Conservation (phyloP, 1,140 invertebrate species). For the Lepidurus couesii region DNA sequence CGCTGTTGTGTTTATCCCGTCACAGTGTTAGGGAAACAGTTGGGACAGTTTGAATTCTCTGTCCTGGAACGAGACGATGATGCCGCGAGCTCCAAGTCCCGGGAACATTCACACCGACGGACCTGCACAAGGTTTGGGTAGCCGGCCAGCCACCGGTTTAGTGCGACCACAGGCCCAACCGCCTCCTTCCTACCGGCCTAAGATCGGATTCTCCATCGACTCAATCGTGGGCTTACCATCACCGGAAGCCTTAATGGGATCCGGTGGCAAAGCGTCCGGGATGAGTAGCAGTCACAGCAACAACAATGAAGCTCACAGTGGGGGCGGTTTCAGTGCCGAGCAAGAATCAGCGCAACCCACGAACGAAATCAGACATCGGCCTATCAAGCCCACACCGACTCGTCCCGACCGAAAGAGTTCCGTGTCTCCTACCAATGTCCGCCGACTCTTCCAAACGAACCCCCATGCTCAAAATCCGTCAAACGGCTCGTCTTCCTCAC, state of each 20-base stretch:
- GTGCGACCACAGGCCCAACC: constrained; percentile 25
- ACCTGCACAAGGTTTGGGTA: background rate
- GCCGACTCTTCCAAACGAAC: background rate
- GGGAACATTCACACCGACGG: constrained; percentile 1
- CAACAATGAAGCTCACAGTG: background rate
- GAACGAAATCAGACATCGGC: background rate
- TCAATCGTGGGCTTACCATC: constrained; percentile 6
- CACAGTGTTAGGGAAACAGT: background rate
- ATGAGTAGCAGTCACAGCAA: constrained; percentile 23
- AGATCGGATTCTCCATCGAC: constrained; percentile 35
- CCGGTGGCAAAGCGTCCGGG: background rate
- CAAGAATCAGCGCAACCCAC: background rate
- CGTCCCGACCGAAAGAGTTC: background rate
- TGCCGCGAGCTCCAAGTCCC: constrained; percentile 1
- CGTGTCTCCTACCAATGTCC: background rate
- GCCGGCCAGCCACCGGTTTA: constrained; percentile 4
- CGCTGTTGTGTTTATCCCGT: too few relatives aligned
- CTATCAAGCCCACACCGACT: background rate
- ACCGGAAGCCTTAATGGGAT: constrained; percentile 24
- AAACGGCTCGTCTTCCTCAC: background rate
- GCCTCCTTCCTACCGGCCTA: constrained; percentile 23
- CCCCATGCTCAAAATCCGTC: background rate
- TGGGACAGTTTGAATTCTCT: background rate
- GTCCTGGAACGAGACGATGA: background rate
- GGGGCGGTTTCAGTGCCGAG: background rate